Evolutionary conservation across 1,140 invertebrate species (phyloP), one percentile per base, ranked within the genome.

Genomic region (Drosophila nannoptera): DNA sequence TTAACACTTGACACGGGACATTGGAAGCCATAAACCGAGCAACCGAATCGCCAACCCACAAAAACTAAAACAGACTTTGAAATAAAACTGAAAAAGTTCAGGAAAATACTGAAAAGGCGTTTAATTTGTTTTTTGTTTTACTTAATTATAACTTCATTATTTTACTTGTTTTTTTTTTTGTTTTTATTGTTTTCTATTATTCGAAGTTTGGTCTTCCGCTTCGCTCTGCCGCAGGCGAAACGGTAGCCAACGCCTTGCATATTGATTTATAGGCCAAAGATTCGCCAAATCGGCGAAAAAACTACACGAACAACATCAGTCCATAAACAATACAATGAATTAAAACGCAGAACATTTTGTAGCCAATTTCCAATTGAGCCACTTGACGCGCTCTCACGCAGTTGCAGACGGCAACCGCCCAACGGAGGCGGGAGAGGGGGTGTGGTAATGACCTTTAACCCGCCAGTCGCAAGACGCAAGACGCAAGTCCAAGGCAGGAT

Each of bases 261-360:
- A 78, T 82, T 83, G 78, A 82, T 82, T 82, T 82, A 82, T 83
- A 83, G 75, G 78, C 75, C 69, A 81, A 76, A 74, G 70, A 83
- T 68, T 45, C 71, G 56, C 77, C 60, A 73, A 77, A 46, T 36
- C 67, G 59, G 64, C 62, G 69, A 75, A 43, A 43, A 46, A 56
- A 58, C 67, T 56, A 45, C 58, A 53, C 22, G 36, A 38, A 31
- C 42, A 55, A 48, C 49, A 32, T 66, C 36, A 32, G 60, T 16
- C 16, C 42, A 64, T 63, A 68, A 69, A 63, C 63, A 75, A 35
- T 62, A 59, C 48, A 73, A 60, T 58, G 54, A 55, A 69, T 64
- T 52, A 69, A 69, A 64, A 56, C 16, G 59, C 42, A 48, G 38
- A 67, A 71, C 69, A 71, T 48, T 72, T 72, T 58, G 56, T 40